phyloP scores from a whole-genome alignment of 2,113 vertebrate species.

The Carassius carassius region DNA sequence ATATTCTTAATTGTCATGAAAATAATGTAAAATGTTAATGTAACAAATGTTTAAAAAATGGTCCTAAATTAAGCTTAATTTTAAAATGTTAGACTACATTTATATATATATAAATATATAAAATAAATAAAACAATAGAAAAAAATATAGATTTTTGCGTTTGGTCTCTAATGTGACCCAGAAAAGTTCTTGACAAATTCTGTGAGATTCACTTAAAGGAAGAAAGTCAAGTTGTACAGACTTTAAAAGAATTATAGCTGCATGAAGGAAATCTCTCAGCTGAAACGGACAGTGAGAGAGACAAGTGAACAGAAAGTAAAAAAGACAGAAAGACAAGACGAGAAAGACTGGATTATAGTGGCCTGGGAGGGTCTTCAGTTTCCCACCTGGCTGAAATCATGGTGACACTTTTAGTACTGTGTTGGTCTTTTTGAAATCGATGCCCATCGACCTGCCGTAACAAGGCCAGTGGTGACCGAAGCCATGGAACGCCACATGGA shows the following conservation, averaged over 20 bases:
- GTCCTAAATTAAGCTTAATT: not conserved
- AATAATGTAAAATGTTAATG: not conserved
- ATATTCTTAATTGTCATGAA: not conserved
- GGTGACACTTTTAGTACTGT: slow-evolving; percentile 47
- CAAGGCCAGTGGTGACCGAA: slow-evolving; percentile 26
- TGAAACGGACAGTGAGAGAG: not conserved
- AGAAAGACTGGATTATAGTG: slow-evolving; percentile 13
- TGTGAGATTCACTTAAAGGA: not conserved
- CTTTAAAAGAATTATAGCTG: slow-evolving; percentile 2
- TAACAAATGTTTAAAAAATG: not conserved
- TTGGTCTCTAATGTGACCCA: not conserved
- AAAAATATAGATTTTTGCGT: not conserved
- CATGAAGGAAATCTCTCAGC: slow-evolving; percentile 19
- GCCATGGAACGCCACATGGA: slow-evolving; percentile 1
- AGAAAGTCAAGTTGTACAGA: not conserved
- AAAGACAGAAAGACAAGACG: slow-evolving; percentile 20
- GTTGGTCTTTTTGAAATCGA: slow-evolving; percentile 54
- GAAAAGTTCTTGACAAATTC: not conserved
- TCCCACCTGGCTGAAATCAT: slow-evolving; percentile 54
- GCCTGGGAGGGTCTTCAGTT: slow-evolving; percentile 34
- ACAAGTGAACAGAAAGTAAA: not conserved
- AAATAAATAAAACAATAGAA: not conserved
- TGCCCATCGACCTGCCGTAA: slow-evolving; percentile 48
- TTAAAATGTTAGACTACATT: not conserved
- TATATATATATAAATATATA: too few relatives aligned